These are phyloP conservation scores for Heliopora coerulea DNA, from an alignment of 92 coral and sea anemone species.

Conservation along the genomic window DNA sequence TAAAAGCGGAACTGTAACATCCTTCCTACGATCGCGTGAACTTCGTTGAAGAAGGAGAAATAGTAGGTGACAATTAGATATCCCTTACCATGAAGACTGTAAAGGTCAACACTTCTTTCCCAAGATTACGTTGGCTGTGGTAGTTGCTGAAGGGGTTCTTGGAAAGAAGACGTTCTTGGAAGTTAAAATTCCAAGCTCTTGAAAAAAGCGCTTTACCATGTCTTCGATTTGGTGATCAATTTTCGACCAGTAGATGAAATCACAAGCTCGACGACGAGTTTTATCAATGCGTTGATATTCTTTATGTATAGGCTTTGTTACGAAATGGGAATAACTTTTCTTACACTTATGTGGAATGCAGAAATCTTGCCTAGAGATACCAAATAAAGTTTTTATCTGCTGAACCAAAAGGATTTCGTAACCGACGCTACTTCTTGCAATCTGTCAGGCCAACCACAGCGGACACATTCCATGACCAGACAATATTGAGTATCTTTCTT, in stretches of 20 bases:
- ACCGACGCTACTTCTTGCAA: not conserved
- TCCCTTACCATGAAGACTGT: too few species aligned
- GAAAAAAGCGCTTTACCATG: conserved; percentile 10
- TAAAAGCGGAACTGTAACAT: too few species aligned
- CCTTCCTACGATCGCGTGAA: too few species aligned
- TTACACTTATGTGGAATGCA: not conserved
- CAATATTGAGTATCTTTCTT: conserved; percentile 15
- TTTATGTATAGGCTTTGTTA: not conserved
- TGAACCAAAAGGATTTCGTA: conserved; percentile 28
- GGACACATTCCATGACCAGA: conserved; percentile 8
- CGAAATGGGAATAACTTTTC: not conserved
- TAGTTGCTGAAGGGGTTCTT: conserved; percentile 25
- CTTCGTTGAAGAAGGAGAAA: too few species aligned
- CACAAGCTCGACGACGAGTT: too few species aligned
- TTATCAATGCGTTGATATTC: conserved; percentile 9
- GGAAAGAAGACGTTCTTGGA: not conserved
- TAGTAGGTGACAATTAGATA: too few species aligned
- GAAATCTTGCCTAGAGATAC: not conserved
- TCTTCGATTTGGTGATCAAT: not conserved
- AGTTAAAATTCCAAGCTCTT: not conserved
- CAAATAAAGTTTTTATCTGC: conserved; percentile 23
- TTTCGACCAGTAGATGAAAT: too few species aligned
- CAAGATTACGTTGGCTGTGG: conserved; percentile 2
- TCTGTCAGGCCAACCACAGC: conserved; percentile 30
- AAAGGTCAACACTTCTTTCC: too few species aligned